Base-by-base conservation (phyloP, 2,113 vertebrate genomes). In the Vombatus ursinus region DNA sequence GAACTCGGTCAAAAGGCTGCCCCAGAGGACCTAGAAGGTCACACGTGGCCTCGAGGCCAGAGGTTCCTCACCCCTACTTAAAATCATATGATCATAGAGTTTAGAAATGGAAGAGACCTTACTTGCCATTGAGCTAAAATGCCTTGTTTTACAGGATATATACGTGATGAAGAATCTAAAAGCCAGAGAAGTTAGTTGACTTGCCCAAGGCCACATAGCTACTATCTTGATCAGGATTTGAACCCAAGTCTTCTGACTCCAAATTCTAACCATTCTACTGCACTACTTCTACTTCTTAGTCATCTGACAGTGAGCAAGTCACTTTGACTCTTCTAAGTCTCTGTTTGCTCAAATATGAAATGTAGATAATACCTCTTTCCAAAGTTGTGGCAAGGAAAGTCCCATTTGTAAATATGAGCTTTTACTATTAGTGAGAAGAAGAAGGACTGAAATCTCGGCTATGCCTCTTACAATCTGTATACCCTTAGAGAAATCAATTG, bases 381-480 rank as follows among this genome's bases (percentile, higher is more conserved):
- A 44, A 44, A 16, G 1, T 22, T 84, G 2, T 84, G 68, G 68
- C 68, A 84, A 44, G 19, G 19, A 77, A 77, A 77, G 6, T 90
- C 44, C 37, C 57, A 37, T n/a, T 0, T 44, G 37, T 50, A 48
- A 4, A n/a, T 50, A 53, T 0, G 11, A 51, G 77, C 92, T 92
- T 44, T 96, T 89, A 93, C 77, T 68, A 93, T 89, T 49, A 49
- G 61, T 44, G 68, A 92, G 50, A 90, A 61, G 44, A 94, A 28
- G 31, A 51, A 23, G 68, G 93, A 26, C 90, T 37, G 7, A 31
- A 23, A 37, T 44, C 61, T 61, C 53, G 50, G 90, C 94, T 95
- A 92, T 92, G 93, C 94, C 57, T 50, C 9, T 57, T 89, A 52
- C 50, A 92, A 93, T 52, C 95, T 93, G n/a, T 57, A 92, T 91